These are phyloP conservation scores for Morpho achilles DNA, from an alignment of 2,888 invertebrate species.

Conservation along the genomic window DNA sequence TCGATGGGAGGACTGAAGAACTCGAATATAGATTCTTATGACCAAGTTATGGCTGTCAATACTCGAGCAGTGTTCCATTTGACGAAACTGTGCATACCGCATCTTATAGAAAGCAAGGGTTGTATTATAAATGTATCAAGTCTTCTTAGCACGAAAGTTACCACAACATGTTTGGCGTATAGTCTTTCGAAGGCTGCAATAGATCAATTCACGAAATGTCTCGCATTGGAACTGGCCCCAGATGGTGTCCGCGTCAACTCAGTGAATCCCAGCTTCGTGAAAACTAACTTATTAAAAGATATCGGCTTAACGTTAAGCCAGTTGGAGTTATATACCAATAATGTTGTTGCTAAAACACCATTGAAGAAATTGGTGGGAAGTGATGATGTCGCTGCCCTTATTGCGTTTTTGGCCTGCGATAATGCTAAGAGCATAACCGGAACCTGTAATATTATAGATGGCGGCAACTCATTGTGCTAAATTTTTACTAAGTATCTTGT, in stretches of 20 bases:
- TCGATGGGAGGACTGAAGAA: conserved; percentile 89
- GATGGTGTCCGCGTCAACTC: conserved; percentile 92
- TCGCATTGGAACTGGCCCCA: conserved; percentile 89
- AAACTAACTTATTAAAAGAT: conserved; percentile 90
- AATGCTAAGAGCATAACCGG: conserved; percentile 94
- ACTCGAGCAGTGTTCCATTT: conserved; percentile 88
- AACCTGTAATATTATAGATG: conserved; percentile 64
- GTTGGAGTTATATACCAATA: conserved; percentile 85
- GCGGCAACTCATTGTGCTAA: conserved; percentile 36
- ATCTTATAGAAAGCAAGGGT: conserved; percentile 88
- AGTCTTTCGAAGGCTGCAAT: conserved; percentile 94
- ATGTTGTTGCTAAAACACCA: conserved; percentile 86
- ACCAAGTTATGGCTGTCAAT: conserved; percentile 92
- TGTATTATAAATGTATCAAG: conserved; percentile 95
- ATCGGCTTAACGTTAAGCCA: conserved; percentile 81
- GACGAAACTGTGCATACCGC: conserved; percentile 90
- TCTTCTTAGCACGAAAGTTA: conserved; percentile 84
- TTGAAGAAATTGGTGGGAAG: conserved; percentile 89
- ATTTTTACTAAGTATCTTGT: not conserved
- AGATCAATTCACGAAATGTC: conserved; percentile 95
- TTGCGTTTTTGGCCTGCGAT: conserved; percentile 93
- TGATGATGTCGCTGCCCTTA: conserved; percentile 92
- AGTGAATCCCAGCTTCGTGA: conserved; percentile 95
- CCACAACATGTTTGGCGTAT: conserved; percentile 89
- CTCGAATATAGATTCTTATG: conserved; percentile 89